Base-by-base conservation (phyloP, 1,140 invertebrate genomes). In the Hycleus phaleratus region DNA sequence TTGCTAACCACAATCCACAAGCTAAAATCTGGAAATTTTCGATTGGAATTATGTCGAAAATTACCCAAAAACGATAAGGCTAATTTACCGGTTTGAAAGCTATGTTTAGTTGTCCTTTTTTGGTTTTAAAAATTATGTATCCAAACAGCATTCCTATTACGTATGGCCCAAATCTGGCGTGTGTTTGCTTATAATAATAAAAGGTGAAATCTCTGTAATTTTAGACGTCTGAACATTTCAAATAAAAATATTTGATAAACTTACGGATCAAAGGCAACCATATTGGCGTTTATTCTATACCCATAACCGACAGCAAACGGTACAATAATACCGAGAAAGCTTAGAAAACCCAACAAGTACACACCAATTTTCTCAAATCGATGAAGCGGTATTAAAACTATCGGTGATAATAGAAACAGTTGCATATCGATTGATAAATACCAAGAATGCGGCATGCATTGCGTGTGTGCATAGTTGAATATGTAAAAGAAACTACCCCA, bases 61-160 rank as follows among this genome's bases (percentile, higher is more conserved):
- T 32, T 32, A 0, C 7, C 7, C 1, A 32, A 7, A 5, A 32
- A 5, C 3, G 7, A 32, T 32, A 32, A 32, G 7, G 7, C 4
- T 32, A 32, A 32, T 2, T 32, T 32, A 32, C 32, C 7, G 32
- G 3, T 32, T 7, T 4, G 32, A 32, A 0, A 0, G 32, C 4
- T 0, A 32, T 32, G 4, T 32, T 32, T 2, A 32, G 10, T 45
- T 38, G 10, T 9, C 49, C 47, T 50, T 42, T 42, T 4, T 42
- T 42, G 12, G 55, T 8, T 40, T 49, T 50, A 38, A 48, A 58
- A 46, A 64, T 58, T 3, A 44, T 25, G 60, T 81, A 83, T 24
- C 81, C 81, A n/a, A 76, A 63, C 12, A 79, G 66, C 51, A 83
- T 76, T 12, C 82, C 82, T 10, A 81, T 72, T n/a, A 84, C 61